Conservation (phyloP, 2,888 invertebrate species). For the Ctenicera cuprea region DNA sequence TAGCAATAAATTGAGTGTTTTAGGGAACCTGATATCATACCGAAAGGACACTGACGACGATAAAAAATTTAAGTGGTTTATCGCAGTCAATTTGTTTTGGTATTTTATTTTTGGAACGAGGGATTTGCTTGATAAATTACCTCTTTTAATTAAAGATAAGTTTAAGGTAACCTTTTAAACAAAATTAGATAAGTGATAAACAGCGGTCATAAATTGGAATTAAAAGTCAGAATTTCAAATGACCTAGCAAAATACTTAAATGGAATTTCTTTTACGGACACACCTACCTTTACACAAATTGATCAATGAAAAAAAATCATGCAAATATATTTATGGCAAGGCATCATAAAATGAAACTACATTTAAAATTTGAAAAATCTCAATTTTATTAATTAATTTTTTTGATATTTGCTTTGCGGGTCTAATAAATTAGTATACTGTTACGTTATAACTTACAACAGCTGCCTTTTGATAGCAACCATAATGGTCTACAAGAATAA, state of each 20-base stretch:
- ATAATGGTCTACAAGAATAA: not conserved
- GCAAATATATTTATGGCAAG: not conserved
- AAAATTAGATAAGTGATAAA: constrained; percentile 22
- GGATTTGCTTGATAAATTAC: constrained; percentile 29
- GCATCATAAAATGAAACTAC: not conserved
- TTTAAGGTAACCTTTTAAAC: constrained; percentile 26
- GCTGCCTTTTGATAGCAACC: not conserved
- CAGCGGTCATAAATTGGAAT: constrained; percentile 12
- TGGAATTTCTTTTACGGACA: not conserved
- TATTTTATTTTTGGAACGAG: constrained; percentile 53
- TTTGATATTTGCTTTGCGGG: not conserved
- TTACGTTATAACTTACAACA: not conserved
- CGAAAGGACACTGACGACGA: constrained; percentile 53
- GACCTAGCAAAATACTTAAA: not conserved
- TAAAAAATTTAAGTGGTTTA: constrained; percentile 61
- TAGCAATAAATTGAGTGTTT: constrained; percentile 67
- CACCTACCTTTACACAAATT: constrained; percentile 2
- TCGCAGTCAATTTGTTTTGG: constrained; percentile 63
- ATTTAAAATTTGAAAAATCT: not conserved
- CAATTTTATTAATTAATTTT: not conserved
- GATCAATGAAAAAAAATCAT: too few species aligned
- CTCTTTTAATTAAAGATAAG: constrained; percentile 22
- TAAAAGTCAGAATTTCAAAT: constrained; percentile 7
- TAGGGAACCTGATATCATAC: constrained; percentile 60
- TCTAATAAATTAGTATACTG: not conserved